A percentile compares a stretch with the other conserved stretches of the same genome.
These are phyloP conservation scores for Ophioderma brevispina DNA, from an alignment of 35 echinoderm and acorn worm species.

Conservation along the genomic window DNA sequence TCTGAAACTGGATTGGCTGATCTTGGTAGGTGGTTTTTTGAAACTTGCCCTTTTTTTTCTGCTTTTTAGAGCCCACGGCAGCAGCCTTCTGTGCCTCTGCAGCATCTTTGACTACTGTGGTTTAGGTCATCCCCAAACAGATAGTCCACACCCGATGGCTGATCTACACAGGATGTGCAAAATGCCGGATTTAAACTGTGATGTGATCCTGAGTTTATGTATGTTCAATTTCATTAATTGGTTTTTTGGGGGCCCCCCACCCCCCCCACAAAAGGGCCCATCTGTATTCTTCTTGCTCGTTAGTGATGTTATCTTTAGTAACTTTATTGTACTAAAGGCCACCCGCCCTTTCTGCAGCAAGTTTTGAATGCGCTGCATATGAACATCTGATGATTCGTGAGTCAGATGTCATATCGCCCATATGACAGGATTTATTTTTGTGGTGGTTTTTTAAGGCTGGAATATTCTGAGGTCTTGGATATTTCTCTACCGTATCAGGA, in stretches of 20 bases:
- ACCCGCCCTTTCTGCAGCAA: too few relatives aligned
- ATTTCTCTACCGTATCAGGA: slow-evolving; percentile 7
- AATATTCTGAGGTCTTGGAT: slow-evolving; percentile 6
- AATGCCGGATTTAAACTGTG: slow-evolving; percentile 10
- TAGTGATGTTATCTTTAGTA: too few relatives aligned
- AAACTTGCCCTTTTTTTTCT: too few relatives aligned
- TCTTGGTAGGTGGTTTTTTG: too few relatives aligned
- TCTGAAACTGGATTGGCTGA: not conserved
- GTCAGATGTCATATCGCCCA: slow-evolving; percentile 31
- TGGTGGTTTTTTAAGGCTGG: not conserved
- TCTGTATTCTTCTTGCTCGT: too few relatives aligned
- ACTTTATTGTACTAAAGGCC: too few relatives aligned
- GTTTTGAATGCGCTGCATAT: slow-evolving; percentile 40
- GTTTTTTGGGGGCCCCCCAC: too few relatives aligned
- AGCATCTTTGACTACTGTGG: not conserved
- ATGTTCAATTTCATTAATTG: slow-evolving; percentile 33
- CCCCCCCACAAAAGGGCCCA: slow-evolving; percentile 4
- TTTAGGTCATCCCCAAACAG: not conserved
- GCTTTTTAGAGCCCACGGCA: not conserved
- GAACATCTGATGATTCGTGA: slow-evolving; percentile 28
- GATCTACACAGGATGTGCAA: too few relatives aligned
- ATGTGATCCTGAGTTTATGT: slow-evolving; percentile 31
- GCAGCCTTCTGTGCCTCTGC: not conserved
- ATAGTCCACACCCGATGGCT: too few relatives aligned
- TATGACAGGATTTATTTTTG: slow-evolving; percentile 42